phyloP scores from a whole-genome alignment of 2,888 invertebrate species.

The Hypomecis atomaria region DNA sequence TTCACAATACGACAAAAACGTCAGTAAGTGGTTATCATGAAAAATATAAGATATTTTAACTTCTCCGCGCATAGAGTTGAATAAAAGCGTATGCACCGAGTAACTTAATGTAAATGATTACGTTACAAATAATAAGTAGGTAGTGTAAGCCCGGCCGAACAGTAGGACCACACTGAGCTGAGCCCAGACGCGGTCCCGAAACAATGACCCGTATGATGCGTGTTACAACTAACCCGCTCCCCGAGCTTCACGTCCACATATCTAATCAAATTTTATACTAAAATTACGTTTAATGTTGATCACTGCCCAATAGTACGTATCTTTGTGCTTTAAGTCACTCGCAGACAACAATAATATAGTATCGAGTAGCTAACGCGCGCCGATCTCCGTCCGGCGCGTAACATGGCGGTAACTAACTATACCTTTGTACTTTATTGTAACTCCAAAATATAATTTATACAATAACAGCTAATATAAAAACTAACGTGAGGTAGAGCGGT shows the following conservation, averaged over 20 bases:
- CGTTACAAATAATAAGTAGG: constrained; percentile 71
- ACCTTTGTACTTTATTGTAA: constrained; percentile 76
- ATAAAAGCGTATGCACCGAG: constrained; percentile 57
- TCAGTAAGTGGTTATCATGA: too few species aligned
- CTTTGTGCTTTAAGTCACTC: constrained; percentile 82
- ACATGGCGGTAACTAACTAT: constrained; percentile 60
- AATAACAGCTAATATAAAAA: constrained; percentile 81
- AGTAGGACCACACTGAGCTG: constrained; percentile 63
- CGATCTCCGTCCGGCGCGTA: constrained; percentile 71
- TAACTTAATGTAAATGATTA: constrained; percentile 73
- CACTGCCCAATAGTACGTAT: constrained; percentile 85
- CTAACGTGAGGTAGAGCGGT: constrained; percentile 81
- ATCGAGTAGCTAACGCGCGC: constrained; percentile 71
- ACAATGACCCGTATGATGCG: constrained; percentile 81
- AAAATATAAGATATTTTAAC: too few species aligned
- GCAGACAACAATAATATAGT: constrained; percentile 79
- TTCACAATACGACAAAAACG: too few species aligned
- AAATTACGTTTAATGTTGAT: constrained; percentile 84
- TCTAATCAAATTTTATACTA: constrained; percentile 82
- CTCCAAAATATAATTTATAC: constrained; percentile 82
- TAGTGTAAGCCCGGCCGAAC: constrained; percentile 62
- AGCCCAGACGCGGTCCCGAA: constrained; percentile 63
- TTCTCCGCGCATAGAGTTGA: constrained; percentile 45
- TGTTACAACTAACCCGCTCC: constrained; percentile 73
- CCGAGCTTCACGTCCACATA: constrained; percentile 72